phyloP scores from a whole-genome alignment of 2,797 vertebrate genomes.

The Lophotriccus pileatus region DNA sequence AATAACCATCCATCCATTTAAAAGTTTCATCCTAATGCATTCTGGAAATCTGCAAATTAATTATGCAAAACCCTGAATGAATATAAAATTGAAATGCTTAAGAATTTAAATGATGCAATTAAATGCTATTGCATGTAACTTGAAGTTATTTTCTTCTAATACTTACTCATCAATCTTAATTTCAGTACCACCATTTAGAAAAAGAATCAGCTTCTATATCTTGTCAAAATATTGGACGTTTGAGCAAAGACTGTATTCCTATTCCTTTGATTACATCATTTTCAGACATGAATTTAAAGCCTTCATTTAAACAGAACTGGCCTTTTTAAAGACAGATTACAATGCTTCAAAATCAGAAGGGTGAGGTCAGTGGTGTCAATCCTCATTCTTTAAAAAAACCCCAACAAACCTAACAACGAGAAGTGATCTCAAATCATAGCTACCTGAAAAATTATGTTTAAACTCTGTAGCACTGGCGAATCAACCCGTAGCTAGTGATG shows the following conservation, averaged over 20 bases:
- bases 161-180: slow-evolving; percentile 40
- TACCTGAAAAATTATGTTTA: neutral
- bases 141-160: slow-evolving; percentile 54
- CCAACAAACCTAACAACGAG: neutral
- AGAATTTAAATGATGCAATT: slow-evolving; percentile 66
- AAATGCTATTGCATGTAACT: slow-evolving; percentile 48
- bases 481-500: neutral
- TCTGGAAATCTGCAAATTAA: slow-evolving; percentile 67
- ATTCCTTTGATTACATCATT: neutral
- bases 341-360: neutral
- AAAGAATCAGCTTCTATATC: neutral
- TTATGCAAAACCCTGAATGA: slow-evolving; percentile 66
- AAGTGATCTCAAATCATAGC: neutral
- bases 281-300: neutral
- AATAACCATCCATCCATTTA: slow-evolving; percentile 63
- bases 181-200: neutral
- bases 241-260: neutral
- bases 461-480: neutral
- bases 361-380: neutral
- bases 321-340: neutral
- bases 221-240: slow-evolving; percentile 19
- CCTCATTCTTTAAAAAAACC: accelerated
- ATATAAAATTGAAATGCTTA: slow-evolving; percentile 61
- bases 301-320: neutral
- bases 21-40: slow-evolving; percentile 48